Percentiles rank a stretch among this genome's conserved stretches.
phyloP scores from a whole-genome alignment of 1,140 invertebrate species.

The Drosophila pseudoananassae region DNA sequence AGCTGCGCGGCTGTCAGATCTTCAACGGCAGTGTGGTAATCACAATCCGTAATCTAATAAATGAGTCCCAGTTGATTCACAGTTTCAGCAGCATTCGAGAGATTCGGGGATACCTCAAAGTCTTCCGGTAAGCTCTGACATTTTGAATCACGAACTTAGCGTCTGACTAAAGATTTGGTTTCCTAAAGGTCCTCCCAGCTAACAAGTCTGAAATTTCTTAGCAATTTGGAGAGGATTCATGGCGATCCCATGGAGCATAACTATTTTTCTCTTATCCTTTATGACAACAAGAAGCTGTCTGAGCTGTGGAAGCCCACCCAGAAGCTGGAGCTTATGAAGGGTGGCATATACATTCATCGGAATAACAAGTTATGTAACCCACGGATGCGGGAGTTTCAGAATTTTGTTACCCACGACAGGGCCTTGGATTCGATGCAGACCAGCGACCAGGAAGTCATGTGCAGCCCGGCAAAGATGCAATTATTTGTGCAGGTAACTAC shows the following conservation, averaged over 20 bases:
- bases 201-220: slow-evolving; percentile 57
- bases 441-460: slow-evolving; percentile 76
- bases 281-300: slow-evolving; percentile 62
- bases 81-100: slow-evolving; percentile 59
- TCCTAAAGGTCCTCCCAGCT: slow-evolving; percentile 55
- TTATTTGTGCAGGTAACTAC: slow-evolving; percentile 28
- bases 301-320: slow-evolving; percentile 56
- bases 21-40: slow-evolving; percentile 66
- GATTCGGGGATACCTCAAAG: slow-evolving; percentile 70
- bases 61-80: slow-evolving; percentile 54
- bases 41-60: slow-evolving; percentile 52
- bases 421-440: slow-evolving; percentile 59
- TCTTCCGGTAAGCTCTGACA: slow-evolving; percentile 53
- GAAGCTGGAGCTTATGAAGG: slow-evolving; percentile 49
- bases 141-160: too few species aligned
- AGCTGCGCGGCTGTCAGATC: slow-evolving; percentile 69
- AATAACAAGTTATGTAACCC: slow-evolving; percentile 76
- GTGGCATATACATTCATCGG: slow-evolving; percentile 72
- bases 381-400: slow-evolving; percentile 51
- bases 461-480: slow-evolving; percentile 64
- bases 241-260: slow-evolving; percentile 57
- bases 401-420: slow-evolving; percentile 54
- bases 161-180: not conserved
- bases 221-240: slow-evolving; percentile 50
- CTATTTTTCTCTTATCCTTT: slow-evolving; percentile 61